A percentile compares a stretch with the other conserved stretches of the same genome.
These are phyloP conservation scores for Australoheros facetus DNA, from an alignment of 2,797 vertebrate species.

Conservation along the genomic window DNA sequence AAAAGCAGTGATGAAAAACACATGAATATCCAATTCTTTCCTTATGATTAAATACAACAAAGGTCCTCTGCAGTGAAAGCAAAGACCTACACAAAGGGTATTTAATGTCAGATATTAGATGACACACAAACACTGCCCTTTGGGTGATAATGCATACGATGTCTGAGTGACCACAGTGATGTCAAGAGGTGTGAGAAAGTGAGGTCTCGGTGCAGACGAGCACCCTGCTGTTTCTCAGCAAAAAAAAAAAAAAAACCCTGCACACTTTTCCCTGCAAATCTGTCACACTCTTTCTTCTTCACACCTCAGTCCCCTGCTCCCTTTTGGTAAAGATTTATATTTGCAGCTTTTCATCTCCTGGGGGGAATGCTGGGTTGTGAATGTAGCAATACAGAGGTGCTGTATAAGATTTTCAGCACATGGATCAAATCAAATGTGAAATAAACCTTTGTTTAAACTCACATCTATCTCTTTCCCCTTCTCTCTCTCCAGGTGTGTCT, in stretches of 20 bases:
- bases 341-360: conserved; percentile 33
- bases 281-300: conserved; percentile 41
- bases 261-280: neutral
- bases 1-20: conserved; percentile 45
- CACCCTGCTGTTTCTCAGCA: conserved; percentile 44
- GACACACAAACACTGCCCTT: conserved; percentile 4
- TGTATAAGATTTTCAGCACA: neutral
- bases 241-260: conserved; percentile 2
- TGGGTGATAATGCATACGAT: conserved; percentile 22
- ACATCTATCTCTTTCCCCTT: conserved; percentile 29
- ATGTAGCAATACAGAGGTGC: neutral
- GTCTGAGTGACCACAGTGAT: conserved; percentile 49
- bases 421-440: conserved; percentile 36
- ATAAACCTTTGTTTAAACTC: conserved; percentile 21
- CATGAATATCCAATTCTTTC: neutral
- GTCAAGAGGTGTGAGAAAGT: conserved; percentile 56
- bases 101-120: conserved; percentile 9
- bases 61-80: conserved; percentile 2
- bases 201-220: conserved; percentile 27
- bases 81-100: neutral
- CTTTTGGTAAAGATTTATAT: conserved; percentile 40
- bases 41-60: neutral
- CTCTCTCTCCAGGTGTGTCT: conserved; percentile 77
- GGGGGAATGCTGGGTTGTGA: conserved; percentile 9
- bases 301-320: conserved; percentile 13